These are phyloP conservation scores for Phytoseiulus persimilis DNA, from an alignment of 2,888 invertebrate genomes.

Conservation along the genomic window DNA sequence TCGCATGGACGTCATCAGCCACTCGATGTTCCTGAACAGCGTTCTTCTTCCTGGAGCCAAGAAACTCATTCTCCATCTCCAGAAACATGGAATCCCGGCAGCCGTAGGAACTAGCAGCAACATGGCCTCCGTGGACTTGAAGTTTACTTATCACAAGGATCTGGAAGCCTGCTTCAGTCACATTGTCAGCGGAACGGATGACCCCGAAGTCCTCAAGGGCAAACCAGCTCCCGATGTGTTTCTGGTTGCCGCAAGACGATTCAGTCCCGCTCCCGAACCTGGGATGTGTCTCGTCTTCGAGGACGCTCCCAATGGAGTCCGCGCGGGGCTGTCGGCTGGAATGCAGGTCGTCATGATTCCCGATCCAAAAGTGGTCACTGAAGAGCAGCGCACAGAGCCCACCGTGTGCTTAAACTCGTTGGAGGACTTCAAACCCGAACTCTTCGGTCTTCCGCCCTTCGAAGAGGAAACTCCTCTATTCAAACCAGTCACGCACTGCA, in stretches of 20 bases:
- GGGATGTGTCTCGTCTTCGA: slow-evolving; percentile 62
- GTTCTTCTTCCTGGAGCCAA: slow-evolving; percentile 48
- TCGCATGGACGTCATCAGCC: slow-evolving; percentile 44
- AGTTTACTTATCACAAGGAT: slow-evolving; percentile 34
- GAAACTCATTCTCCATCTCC: slow-evolving; percentile 51
- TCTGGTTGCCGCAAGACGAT: slow-evolving; percentile 49
- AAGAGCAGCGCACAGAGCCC: slow-evolving; percentile 48
- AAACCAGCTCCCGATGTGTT: slow-evolving; percentile 54
- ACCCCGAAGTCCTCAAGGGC: slow-evolving; percentile 52
- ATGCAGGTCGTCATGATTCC: slow-evolving; percentile 81
- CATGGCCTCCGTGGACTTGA: slow-evolving; percentile 48
- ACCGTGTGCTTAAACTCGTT: slow-evolving; percentile 65
- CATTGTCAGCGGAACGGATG: slow-evolving; percentile 43
- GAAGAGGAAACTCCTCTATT: slow-evolving; percentile 42
- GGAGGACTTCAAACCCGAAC: slow-evolving; percentile 69
- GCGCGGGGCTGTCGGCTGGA: slow-evolving; percentile 66
- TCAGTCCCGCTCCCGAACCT: slow-evolving; percentile 47
- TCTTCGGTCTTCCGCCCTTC: slow-evolving; percentile 71
- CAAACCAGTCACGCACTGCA: slow-evolving; percentile 63
- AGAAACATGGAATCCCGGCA: slow-evolving; percentile 51
- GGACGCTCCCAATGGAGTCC: slow-evolving; percentile 81
- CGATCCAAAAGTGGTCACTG: slow-evolving; percentile 57
- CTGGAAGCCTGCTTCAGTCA: slow-evolving; percentile 45
- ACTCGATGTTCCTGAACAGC: not conserved
- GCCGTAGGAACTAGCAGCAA: slow-evolving; percentile 53